Conservation (phyloP, 2,888 invertebrate species). For the Drosophila quasianomalipes region DNA sequence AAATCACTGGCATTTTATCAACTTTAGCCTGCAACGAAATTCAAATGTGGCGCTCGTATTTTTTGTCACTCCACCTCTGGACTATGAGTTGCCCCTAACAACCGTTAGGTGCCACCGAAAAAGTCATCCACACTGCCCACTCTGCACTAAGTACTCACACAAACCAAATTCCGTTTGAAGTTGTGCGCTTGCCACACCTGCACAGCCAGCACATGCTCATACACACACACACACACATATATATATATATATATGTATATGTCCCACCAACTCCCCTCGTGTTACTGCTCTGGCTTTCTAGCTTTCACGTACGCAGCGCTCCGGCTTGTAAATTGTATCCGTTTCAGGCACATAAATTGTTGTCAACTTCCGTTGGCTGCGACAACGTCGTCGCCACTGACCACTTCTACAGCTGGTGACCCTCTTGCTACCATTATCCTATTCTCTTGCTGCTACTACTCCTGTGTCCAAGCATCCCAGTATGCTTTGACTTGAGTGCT, state of each 20-base stretch:
- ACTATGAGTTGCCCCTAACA: constrained; percentile 31
- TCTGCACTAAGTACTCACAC: constrained; percentile 78
- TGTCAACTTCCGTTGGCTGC: constrained; percentile 83
- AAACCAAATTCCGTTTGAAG: constrained; percentile 77
- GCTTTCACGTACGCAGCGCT: constrained; percentile 55
- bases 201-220: constrained; percentile 14
- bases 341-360: constrained; percentile 83
- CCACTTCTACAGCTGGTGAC: constrained; percentile 64
- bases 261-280: not conserved
- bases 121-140: constrained; percentile 62
- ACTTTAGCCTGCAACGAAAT: constrained; percentile 71
- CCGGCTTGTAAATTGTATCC: constrained; percentile 84
- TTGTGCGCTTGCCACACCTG: constrained; percentile 60
- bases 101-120: constrained; percentile 31
- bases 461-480: constrained; percentile 33
- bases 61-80: constrained; percentile 4
- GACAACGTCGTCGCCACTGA: constrained; percentile 78
- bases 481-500: constrained; percentile 71
- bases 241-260: not conserved
- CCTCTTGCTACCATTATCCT: constrained; percentile 8
- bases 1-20: constrained; percentile 76
- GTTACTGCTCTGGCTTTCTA: constrained; percentile 17
- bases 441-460: constrained; percentile 11
- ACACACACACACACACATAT: constrained; percentile 7
- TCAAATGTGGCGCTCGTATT: constrained; percentile 66